phyloP scores from a whole-genome alignment of 2,797 vertebrate species.

The Anguilla obscura region DNA sequence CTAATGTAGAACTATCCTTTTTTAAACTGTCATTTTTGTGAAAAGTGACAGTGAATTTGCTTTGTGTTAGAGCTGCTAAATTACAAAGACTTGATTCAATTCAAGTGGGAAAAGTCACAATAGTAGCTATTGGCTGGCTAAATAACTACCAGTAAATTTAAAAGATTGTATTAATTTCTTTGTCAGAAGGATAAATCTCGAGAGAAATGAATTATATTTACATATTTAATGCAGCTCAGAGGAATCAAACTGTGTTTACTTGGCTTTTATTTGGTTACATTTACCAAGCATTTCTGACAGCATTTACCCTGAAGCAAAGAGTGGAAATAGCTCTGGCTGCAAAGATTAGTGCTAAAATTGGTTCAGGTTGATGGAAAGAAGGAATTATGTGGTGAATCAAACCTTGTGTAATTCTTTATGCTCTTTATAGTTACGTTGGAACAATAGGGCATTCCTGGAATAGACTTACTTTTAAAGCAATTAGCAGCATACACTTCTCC shows the following conservation, averaged over 20 bases:
- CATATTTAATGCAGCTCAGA: slow-evolving; percentile 35
- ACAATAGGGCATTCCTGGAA: neutral
- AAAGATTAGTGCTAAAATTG: slow-evolving; percentile 56
- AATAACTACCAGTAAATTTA: slow-evolving; percentile 40
- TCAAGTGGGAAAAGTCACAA: slow-evolving; percentile 3
- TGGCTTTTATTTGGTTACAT: slow-evolving; percentile 22
- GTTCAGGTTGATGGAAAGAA: slow-evolving; percentile 50
- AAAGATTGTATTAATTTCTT: slow-evolving; percentile 44
- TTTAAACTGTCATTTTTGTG: slow-evolving; percentile 8
- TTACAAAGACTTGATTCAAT: neutral
- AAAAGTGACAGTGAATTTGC: neutral
- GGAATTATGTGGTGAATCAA: slow-evolving; percentile 42
- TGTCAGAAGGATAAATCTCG: slow-evolving; percentile 41
- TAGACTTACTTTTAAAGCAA: neutral
- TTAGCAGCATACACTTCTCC: neutral
- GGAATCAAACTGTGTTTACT: slow-evolving; percentile 45
- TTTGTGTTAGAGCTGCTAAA: neutral
- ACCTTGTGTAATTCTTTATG: slow-evolving; percentile 31
- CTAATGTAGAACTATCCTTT: neutral
- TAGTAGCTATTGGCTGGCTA: slow-evolving; percentile 2
- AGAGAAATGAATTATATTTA: slow-evolving; percentile 49
- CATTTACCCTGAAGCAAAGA: slow-evolving; percentile 38
- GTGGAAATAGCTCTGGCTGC: slow-evolving; percentile 43
- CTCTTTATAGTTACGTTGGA: neutral
- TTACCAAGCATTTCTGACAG: slow-evolving; percentile 45